Evolutionary conservation across 2,888 invertebrate genomes (phyloP).

Genomic region (Muschampia plurimacula): DNA sequence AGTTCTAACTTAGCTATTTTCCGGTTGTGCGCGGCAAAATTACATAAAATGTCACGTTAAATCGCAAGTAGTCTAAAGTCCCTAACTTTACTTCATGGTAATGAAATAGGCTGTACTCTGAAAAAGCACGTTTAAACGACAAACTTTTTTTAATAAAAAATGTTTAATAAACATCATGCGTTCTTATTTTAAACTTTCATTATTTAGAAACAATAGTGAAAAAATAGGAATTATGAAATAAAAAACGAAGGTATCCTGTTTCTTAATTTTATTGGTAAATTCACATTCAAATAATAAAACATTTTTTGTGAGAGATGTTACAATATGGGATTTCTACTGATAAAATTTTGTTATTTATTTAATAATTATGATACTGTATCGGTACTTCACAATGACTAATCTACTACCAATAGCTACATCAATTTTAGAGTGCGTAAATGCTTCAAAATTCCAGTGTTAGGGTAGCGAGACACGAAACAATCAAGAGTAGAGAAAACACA

Average conservation of each 20-base stretch:
- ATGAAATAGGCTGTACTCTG: no score
- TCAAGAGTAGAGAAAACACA: constrained; percentile 76
- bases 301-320: constrained; percentile 82
- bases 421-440: constrained; percentile 81
- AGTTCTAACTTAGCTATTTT: no score
- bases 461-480: constrained; percentile 65
- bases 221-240: constrained; percentile 38
- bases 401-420: constrained; percentile 78
- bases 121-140: no score
- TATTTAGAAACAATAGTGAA: not conserved
- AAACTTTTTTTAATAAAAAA: no score
- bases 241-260: constrained; percentile 59
- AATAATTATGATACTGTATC: constrained; percentile 78
- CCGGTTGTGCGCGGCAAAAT: no score
- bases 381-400: constrained; percentile 80
- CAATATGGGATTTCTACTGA: constrained; percentile 78
- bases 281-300: constrained; percentile 84
- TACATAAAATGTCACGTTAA: no score
- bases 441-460: constrained; percentile 76
- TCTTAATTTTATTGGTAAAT: constrained; percentile 84
- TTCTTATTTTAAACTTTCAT: no score
- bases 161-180: no score
- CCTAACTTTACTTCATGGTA: no score
- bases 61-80: no score
- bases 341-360: constrained; percentile 69